These are phyloP conservation scores for Holothuria scabra DNA, from an alignment of 53 echinoderm and acorn worm genomes.

Conservation along the genomic window DNA sequence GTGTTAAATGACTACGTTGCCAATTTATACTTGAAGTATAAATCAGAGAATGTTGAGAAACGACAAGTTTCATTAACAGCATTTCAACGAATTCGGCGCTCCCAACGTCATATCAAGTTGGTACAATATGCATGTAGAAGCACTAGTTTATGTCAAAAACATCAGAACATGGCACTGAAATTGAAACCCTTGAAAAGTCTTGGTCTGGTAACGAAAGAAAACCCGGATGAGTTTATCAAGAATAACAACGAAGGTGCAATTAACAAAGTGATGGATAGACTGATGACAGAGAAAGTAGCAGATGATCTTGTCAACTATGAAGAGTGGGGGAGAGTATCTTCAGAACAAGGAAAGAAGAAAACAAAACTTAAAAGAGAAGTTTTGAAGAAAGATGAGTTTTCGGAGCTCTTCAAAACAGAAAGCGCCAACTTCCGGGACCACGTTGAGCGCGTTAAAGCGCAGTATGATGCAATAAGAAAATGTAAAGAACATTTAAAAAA, in stretches of 20 bases:
- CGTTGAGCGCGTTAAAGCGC: slow-evolving; percentile 35
- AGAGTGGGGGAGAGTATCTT: background rate
- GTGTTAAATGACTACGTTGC: background rate
- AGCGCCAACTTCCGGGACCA: slow-evolving; percentile 12
- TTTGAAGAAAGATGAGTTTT: slow-evolving; percentile 2
- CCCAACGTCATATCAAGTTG: slow-evolving; percentile 4
- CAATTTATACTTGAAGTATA: slow-evolving; percentile 5
- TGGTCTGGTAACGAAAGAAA: no score
- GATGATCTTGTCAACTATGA: background rate
- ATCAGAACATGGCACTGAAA: slow-evolving; percentile 32
- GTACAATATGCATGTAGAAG: slow-evolving; percentile 3
- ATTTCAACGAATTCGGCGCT: background rate
- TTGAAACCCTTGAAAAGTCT: slow-evolving; percentile 19
- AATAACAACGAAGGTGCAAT: background rate
- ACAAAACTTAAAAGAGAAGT: background rate
- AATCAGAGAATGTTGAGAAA: no score
- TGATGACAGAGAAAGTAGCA: background rate
- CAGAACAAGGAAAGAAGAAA: background rate
- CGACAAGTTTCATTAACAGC: slow-evolving; percentile 8
- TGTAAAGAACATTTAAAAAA: slow-evolving; percentile 8
- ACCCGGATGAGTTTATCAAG: background rate
- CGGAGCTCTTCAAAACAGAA: slow-evolving; percentile 7
- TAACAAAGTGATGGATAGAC: background rate
- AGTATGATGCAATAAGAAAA: background rate
- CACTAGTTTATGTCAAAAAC: slow-evolving; percentile 44